Evolutionary conservation across 2,113 vertebrate genomes (phyloP), one percentile per base, ranked within the genome.

Genomic region (Osmerus eperlanus): DNA sequence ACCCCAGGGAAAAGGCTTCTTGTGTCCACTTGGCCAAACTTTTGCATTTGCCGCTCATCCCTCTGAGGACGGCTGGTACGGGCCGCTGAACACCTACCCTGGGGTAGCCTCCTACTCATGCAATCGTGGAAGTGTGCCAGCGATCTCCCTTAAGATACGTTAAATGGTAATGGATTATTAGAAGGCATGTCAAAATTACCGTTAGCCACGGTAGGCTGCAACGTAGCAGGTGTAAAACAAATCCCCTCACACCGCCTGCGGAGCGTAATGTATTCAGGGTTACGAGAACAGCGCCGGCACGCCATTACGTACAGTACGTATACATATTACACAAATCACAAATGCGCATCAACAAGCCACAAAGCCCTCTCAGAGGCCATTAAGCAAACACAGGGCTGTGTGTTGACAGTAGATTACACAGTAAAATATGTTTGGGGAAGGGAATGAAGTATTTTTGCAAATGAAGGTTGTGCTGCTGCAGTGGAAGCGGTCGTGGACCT

Each of bases 11-110:
- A 18, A n/a, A 47, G 41, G 41, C 41, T 12, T 2, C 41, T 47
- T 7, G 47, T 67, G 77, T 86, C 78, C 77, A 74, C 76, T 80
- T 25, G 65, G 70, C 58, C 74, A 71, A 84, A 74, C 77, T 77
- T 76, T 71, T 74, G 65, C 71, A 77, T 71, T 74, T 66, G 25
- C 56, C 66, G 79, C 72, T 75, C 82, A 47, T 65, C 72, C 67
- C 73, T 75, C 60, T 4, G 74, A 78, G 65, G 19, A 68, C 67
- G 74, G 71, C 72, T 64, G 12, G 77, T 70, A 71, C 75, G 78
- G 70, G 54, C 81, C 65, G 47, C 64, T 72, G 67, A 79, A 77
- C 78, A 77, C 16, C 32, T 61, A 71, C 81, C 77, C 76, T 8
- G 55, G 80, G 25, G 25, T 28, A 68, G 77, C 72, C 56, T 59